These are phyloP conservation scores for Rhinichthys klamathensis DNA, from an alignment of 2,113 vertebrate genomes.

Conservation along the genomic window DNA sequence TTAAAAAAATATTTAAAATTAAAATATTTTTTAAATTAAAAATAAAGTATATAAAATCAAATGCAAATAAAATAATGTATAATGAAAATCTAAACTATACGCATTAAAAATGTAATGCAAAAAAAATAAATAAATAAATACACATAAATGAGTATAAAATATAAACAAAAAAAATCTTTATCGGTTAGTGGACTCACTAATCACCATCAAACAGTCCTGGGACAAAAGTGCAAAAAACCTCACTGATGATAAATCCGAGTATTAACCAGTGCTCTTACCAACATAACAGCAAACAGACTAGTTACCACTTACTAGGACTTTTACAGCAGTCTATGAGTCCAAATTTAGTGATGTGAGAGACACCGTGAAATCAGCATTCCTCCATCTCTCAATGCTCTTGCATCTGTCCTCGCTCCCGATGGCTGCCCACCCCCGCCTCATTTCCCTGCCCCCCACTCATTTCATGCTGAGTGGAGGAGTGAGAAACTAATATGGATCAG, in stretches of 20 bases:
- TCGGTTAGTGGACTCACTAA: neutral
- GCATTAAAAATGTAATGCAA: neutral
- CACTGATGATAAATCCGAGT: neutral
- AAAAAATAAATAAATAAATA: neutral
- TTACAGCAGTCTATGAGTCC: conserved; percentile 3
- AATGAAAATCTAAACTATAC: neutral
- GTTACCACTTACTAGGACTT: neutral
- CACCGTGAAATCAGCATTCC: conserved; percentile 35
- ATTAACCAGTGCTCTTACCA: neutral
- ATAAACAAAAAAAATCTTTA: neutral
- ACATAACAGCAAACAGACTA: neutral
- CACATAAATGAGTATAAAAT: neutral
- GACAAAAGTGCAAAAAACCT: neutral
- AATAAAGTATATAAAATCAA: neutral
- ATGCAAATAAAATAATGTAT: neutral
- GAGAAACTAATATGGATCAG: conserved; percentile 61
- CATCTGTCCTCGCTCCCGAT: conserved; percentile 14
- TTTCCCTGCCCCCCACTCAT: conserved; percentile 49
- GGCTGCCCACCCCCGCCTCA: conserved; percentile 32
- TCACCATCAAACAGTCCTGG: neutral
- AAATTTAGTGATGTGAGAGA: conserved; percentile 16
- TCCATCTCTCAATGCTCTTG: conserved; percentile 19
- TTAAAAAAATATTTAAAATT: too few relatives aligned
- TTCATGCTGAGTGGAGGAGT: conserved; percentile 52
- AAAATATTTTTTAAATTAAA: neutral